Evolutionary conservation across 2,888 invertebrate species (phyloP).

Genomic region (Ceraclea dissimilis): DNA sequence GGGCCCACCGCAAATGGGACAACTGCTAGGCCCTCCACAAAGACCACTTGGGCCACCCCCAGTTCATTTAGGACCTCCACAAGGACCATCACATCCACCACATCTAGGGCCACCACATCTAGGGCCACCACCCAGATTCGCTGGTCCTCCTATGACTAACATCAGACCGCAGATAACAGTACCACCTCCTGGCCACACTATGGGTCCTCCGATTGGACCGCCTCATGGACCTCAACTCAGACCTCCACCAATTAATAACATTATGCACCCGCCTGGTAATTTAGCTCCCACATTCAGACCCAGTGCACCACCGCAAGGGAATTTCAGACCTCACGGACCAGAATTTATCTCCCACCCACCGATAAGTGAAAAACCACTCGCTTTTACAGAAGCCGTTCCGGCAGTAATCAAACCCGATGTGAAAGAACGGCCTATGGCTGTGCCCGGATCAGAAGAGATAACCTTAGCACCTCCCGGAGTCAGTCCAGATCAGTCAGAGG

Average conservation of each 20-base stretch:
- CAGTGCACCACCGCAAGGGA: not conserved
- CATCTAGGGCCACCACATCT: not conserved
- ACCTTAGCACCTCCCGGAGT: not conserved
- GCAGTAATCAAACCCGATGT: no score
- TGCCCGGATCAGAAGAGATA: not conserved
- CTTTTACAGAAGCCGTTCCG: no score
- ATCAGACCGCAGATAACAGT: no score
- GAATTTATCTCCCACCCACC: not conserved
- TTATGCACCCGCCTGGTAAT: not conserved
- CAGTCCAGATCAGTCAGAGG: constrained; percentile 1
- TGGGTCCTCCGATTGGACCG: not conserved
- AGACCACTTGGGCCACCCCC: not conserved
- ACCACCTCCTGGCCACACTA: no score
- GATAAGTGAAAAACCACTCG: no score
- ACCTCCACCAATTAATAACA: not conserved
- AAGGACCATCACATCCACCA: not conserved
- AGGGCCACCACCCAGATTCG: no score
- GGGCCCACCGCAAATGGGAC: not conserved
- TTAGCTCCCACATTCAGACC: not conserved
- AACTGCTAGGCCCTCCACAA: not conserved
- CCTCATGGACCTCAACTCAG: not conserved
- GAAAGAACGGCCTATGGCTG: no score
- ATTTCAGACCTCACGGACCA: constrained; percentile 3
- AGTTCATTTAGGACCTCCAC: not conserved
- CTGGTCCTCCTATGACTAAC: no score